Evolutionary conservation across 2,797 vertebrate species (phyloP), one percentile per base, ranked within the genome.

Genomic region (Neomorphus geoffroyi): DNA sequence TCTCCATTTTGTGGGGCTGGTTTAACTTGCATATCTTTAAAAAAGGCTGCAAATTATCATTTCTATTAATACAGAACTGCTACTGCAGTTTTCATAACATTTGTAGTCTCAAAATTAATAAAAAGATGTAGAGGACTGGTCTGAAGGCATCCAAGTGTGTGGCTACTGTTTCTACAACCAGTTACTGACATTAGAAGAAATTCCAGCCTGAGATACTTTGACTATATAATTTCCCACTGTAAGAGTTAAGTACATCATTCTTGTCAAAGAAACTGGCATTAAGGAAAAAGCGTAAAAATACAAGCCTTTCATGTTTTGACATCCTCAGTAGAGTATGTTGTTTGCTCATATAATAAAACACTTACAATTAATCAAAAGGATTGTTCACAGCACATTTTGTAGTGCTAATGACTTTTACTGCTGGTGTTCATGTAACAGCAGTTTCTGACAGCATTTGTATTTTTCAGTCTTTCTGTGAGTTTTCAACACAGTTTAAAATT

Each of bases 21-120:
- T 48, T 48, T 4, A 43, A 18, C 64, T 80, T 75, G 60, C 21
- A 58, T 35, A 18, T 6, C 21, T 61, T 72, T 23, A 4, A 24
- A 67, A 54, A 80, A 77, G 45, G 22, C 77, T 92, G 83, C 51
- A 93, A 80, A 61, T 77, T 90, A 69, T 45, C 54, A 80, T 95
- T 96, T 81, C 57, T 53, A 30, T 65, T 75, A 75, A 60, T 87
- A 86, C 41, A 89, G 80, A 95, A 89, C 82, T 79, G 69, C 60
- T 73, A 24, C 8, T 23, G 70, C 17, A 7, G 50, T 65, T 86
- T 53, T 92, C 51, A 78, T 54, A 88, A 88, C 78, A 90, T 88
- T 56, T 62, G 50, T 81, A 73, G 48, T 92, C 86, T 43, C 26
- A 71, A 86, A 86, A 92, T 88, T 83, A 78, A 77, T 87, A 81